phyloP scores from a whole-genome alignment of 2,888 invertebrate genomes.

The Dorcus hopei region DNA sequence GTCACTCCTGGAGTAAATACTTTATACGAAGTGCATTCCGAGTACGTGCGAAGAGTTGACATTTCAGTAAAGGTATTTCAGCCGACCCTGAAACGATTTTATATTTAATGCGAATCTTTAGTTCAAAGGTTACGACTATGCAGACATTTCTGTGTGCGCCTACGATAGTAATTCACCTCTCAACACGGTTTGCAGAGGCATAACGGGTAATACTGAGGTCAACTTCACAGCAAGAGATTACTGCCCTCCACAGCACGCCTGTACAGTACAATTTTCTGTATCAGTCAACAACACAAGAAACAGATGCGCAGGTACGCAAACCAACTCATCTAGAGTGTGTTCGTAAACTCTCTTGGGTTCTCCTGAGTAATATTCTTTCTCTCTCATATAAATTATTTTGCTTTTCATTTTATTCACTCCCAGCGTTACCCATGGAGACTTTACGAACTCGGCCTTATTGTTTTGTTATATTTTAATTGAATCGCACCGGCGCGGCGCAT shows the following conservation, averaged over 20 bases:
- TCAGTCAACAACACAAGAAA: constrained; percentile 52
- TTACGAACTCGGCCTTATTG: no score
- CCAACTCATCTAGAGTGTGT: no score
- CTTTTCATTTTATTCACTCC: no score
- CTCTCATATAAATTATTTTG: no score
- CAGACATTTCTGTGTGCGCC: constrained; percentile 40
- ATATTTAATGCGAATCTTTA: constrained; percentile 26
- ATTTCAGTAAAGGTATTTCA: constrained; percentile 34
- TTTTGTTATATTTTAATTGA: background rate
- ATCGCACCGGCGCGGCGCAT: no score
- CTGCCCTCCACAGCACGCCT: constrained; percentile 48
- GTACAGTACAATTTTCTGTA: constrained; percentile 52
- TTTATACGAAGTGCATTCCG: constrained; percentile 48
- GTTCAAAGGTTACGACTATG: constrained; percentile 45
- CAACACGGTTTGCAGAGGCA: constrained; percentile 51
- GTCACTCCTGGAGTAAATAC: constrained; percentile 50
- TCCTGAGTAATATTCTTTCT: no score
- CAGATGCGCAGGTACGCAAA: constrained; percentile 58
- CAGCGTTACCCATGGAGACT: no score
- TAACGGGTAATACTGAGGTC: constrained; percentile 49
- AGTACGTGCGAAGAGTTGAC: constrained; percentile 32
- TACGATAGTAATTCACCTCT: constrained; percentile 28
- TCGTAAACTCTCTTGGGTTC: no score
- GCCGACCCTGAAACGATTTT: background rate
- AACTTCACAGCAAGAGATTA: constrained; percentile 54